Percentiles rank a stretch among this genome's conserved stretches.
Conservation (phyloP, 1,140 invertebrate genomes). For the Drosophila azteca region DNA sequence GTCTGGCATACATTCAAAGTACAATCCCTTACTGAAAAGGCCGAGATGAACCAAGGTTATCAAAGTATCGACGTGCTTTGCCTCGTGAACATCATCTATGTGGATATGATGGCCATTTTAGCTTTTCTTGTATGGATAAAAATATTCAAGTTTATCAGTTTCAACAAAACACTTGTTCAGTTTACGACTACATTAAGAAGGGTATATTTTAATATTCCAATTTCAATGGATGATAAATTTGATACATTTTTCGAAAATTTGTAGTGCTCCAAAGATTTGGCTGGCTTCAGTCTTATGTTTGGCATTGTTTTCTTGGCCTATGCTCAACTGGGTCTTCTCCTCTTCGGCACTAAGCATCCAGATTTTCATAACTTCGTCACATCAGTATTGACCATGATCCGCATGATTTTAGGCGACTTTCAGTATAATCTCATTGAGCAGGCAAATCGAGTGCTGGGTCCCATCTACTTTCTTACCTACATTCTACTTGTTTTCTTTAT, state of each 20-base stretch:
- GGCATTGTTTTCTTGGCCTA: slow-evolving; percentile 92
- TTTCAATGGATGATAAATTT: too few species aligned
- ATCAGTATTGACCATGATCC: slow-evolving; percentile 89
- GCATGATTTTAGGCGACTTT: slow-evolving; percentile 93
- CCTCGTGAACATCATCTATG: slow-evolving; percentile 60
- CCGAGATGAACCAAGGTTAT: background rate
- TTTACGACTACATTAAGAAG: slow-evolving; percentile 87
- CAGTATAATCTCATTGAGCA: slow-evolving; percentile 89
- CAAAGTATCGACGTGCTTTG: slow-evolving; percentile 57
- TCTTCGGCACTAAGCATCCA: slow-evolving; percentile 88
- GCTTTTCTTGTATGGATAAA: slow-evolving; percentile 78
- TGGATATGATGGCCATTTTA: slow-evolving; percentile 73
- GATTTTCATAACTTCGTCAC: slow-evolving; percentile 87
- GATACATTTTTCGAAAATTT: background rate
- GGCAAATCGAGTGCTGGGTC: slow-evolving; percentile 89
- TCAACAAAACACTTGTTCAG: slow-evolving; percentile 92
- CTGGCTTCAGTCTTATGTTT: slow-evolving; percentile 93
- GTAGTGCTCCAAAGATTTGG: slow-evolving; percentile 89
- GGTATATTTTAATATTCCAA: background rate
- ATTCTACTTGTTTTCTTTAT: slow-evolving; percentile 94
- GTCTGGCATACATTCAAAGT: slow-evolving; percentile 59
- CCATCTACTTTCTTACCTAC: slow-evolving; percentile 91
- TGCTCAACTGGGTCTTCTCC: slow-evolving; percentile 88
- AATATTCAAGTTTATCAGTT: slow-evolving; percentile 84
- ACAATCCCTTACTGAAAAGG: background rate